Evolutionary conservation across 2,113 vertebrate species (phyloP).

Genomic region (Phyllostomus hastatus): DNA sequence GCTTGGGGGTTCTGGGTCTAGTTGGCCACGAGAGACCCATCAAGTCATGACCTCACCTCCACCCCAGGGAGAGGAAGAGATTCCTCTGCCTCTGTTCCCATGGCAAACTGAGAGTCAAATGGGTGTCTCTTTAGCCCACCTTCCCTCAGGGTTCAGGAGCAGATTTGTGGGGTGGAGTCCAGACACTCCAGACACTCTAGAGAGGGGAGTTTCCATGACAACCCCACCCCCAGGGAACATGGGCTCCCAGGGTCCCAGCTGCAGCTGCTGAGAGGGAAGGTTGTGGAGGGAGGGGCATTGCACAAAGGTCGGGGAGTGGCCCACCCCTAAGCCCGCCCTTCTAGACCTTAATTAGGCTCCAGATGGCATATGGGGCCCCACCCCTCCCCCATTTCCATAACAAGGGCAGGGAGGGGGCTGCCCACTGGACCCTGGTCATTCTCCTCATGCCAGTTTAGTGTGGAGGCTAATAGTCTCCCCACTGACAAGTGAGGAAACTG

Average conservation of each 20-base stretch:
- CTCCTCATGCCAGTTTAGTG: not conserved
- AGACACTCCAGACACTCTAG: conserved; percentile 10
- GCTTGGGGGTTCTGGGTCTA: not conserved
- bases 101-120: conserved; percentile 37
- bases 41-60: not conserved
- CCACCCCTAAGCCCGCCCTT: conserved; percentile 14
- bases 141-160: conserved; percentile 48
- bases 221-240: conserved; percentile 27
- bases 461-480: not conserved
- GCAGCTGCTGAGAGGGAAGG: conserved; percentile 52
- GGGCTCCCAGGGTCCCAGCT: conserved; percentile 54
- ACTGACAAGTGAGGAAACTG: not conserved
- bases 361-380: conserved; percentile 70
- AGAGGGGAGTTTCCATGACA: conserved; percentile 64
- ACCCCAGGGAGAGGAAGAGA: not conserved
- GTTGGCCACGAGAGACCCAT: not conserved
- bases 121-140: not conserved
- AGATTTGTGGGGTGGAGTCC: conserved; percentile 61
- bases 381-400: conserved; percentile 88
- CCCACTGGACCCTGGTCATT: conserved; percentile 51
- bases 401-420: conserved; percentile 76
- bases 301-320: conserved; percentile 50
- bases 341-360: conserved; percentile 66
- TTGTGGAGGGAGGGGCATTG: not conserved
- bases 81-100: not conserved